phyloP scores from a whole-genome alignment of 1,140 invertebrate species.

The Hylaeus anthracinus region DNA sequence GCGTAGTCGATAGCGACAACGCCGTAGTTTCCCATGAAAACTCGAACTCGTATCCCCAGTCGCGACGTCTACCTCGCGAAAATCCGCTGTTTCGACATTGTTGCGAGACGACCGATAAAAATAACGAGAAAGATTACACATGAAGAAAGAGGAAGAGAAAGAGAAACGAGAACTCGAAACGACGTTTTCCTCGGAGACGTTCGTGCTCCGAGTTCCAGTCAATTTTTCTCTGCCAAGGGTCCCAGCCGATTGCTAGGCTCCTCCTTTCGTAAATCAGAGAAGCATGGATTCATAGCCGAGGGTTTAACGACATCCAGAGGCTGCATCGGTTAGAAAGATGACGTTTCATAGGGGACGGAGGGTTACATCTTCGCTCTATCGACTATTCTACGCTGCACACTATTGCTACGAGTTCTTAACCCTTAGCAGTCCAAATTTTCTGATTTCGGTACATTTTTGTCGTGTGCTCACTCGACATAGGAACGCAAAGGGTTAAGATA shows the following conservation, averaged over 20 bases:
- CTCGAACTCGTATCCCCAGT: not conserved
- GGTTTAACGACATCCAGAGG: conserved; percentile 5
- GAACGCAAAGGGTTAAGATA: too few relatives aligned
- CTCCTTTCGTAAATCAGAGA: not conserved
- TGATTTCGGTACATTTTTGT: too few relatives aligned
- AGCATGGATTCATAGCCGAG: not conserved
- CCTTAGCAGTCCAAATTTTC: too few relatives aligned
- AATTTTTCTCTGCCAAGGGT: not conserved
- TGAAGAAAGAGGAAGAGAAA: too few relatives aligned
- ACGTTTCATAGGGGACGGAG: too few relatives aligned
- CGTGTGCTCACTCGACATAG: too few relatives aligned
- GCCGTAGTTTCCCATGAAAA: conserved; percentile 23
- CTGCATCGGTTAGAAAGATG: not conserved
- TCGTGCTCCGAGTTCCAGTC: not conserved
- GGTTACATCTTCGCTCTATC: too few relatives aligned
- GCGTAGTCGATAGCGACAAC: not conserved
- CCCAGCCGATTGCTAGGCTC: not conserved
- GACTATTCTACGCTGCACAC: too few relatives aligned
- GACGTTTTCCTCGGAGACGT: not conserved
- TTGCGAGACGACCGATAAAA: conserved; percentile 6
- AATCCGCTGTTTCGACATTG: not conserved
- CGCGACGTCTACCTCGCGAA: too few relatives aligned
- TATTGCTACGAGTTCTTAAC: too few relatives aligned
- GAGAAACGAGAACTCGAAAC: not conserved
- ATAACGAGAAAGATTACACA: conserved; percentile 14